phyloP scores from a whole-genome alignment of 2,888 invertebrate species.

The Thalpophila matura region DNA sequence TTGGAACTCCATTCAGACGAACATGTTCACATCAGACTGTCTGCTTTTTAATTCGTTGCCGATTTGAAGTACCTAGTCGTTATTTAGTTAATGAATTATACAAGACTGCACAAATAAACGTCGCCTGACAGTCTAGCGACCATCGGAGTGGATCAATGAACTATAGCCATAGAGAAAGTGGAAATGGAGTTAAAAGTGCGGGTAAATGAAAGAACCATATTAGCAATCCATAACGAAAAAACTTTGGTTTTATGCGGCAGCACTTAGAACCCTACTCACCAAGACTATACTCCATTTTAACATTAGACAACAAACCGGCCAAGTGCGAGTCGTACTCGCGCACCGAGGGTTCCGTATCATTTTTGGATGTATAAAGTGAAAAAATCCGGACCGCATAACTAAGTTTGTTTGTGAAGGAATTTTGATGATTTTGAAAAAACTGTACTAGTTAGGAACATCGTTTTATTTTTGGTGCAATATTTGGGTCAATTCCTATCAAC shows the following conservation, averaged over 20 bases:
- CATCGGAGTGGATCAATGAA: constrained; percentile 61
- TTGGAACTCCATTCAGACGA: constrained; percentile 9
- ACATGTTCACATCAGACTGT: background rate
- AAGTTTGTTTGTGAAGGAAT: too few species aligned
- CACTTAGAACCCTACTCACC: too few species aligned
- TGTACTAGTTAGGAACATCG: too few species aligned
- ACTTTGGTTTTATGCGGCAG: background rate
- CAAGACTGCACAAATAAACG: constrained; percentile 59
- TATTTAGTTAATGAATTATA: constrained; percentile 57
- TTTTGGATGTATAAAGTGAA: too few species aligned
- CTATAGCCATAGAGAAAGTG: constrained; percentile 22
- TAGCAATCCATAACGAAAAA: background rate
- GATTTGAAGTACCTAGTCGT: constrained; percentile 2
- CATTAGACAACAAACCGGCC: too few species aligned
- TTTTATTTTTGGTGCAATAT: too few species aligned
- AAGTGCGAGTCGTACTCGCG: too few species aligned
- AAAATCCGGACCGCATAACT: too few species aligned
- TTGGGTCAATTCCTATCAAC: too few species aligned
- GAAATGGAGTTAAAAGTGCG: constrained; percentile 7
- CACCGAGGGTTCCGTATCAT: too few species aligned
- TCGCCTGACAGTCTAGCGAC: constrained; percentile 70
- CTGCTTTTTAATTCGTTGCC: constrained; percentile 17
- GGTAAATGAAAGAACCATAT: background rate
- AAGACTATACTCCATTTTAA: too few species aligned
- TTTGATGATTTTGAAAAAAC: too few species aligned